Conservation (phyloP, 1,140 invertebrate species). For the Drosophila willistoni region DNA sequence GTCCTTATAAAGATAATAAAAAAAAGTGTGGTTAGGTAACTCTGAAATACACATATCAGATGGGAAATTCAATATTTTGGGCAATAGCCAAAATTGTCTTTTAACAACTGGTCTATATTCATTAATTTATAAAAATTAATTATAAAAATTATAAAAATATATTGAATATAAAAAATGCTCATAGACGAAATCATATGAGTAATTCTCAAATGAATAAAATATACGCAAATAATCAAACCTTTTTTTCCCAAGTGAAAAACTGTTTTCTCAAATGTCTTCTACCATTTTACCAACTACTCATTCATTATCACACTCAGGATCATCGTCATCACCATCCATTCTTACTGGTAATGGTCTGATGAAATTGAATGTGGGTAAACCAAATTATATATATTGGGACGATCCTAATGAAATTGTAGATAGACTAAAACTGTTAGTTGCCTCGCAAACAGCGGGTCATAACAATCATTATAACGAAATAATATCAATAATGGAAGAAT, state of each 20-base stretch:
- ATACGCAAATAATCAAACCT: background rate
- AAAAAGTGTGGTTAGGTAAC: background rate
- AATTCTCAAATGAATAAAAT: background rate
- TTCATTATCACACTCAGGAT: background rate
- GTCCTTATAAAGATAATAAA: background rate
- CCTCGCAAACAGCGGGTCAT: slow-evolving; percentile 40
- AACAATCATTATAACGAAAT: slow-evolving; percentile 2
- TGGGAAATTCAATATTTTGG: slow-evolving; percentile 1
- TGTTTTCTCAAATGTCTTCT: background rate
- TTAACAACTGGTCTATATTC: background rate
- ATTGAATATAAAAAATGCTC: slow-evolving; percentile 20
- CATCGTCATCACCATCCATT: background rate
- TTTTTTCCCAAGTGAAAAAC: background rate
- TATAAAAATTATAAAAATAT: slow-evolving; percentile 19
- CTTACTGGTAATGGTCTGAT: background rate
- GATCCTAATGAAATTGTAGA: slow-evolving; percentile 82
- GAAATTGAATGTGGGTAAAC: background rate
- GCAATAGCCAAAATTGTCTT: background rate
- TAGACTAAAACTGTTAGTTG: slow-evolving; percentile 67
- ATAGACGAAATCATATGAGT: slow-evolving; percentile 26
- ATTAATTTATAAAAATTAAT: slow-evolving; percentile 4
- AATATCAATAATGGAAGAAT: slow-evolving; percentile 2
- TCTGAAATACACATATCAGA: slow-evolving; percentile 2
- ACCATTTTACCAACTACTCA: background rate
- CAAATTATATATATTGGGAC: slow-evolving; percentile 78